Evolutionary conservation across 2,888 invertebrate species (phyloP).

Genomic region (Neoscelio sp.): DNA sequence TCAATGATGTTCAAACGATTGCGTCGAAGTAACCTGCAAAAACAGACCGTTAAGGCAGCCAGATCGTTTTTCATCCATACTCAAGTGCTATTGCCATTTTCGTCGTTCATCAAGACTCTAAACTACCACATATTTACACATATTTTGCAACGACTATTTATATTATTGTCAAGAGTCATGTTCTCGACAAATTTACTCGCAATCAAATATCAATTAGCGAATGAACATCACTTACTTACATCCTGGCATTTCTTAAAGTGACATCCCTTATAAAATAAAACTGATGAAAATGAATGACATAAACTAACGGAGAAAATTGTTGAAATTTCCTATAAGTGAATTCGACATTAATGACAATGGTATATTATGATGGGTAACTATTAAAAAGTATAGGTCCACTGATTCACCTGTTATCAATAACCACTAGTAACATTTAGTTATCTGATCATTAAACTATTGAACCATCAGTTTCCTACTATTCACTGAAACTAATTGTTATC

Average conservation of each 20-base stretch:
- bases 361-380: too few species aligned
- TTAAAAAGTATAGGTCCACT: too few species aligned
- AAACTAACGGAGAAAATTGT: too few species aligned
- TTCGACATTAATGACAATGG: too few species aligned
- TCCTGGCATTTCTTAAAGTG: not conserved
- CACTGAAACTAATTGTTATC: too few species aligned
- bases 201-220: conserved; percentile 36
- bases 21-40: conserved; percentile 91
- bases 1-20: conserved; percentile 93
- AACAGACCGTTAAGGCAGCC: conserved; percentile 56
- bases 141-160: conserved; percentile 40
- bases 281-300: too few species aligned
- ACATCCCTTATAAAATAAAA: too few species aligned
- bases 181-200: conserved; percentile 38
- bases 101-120: conserved; percentile 49
- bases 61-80: conserved; percentile 62
- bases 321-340: too few species aligned
- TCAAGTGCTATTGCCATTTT: conserved; percentile 68
- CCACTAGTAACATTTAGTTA: too few species aligned
- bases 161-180: conserved; percentile 31
- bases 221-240: not conserved
- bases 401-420: too few species aligned
- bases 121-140: conserved; percentile 48
- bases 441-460: too few species aligned
- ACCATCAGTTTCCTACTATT: too few species aligned